Conservation (phyloP, 1,140 invertebrate species). For the Drosophila triauraria region DNA sequence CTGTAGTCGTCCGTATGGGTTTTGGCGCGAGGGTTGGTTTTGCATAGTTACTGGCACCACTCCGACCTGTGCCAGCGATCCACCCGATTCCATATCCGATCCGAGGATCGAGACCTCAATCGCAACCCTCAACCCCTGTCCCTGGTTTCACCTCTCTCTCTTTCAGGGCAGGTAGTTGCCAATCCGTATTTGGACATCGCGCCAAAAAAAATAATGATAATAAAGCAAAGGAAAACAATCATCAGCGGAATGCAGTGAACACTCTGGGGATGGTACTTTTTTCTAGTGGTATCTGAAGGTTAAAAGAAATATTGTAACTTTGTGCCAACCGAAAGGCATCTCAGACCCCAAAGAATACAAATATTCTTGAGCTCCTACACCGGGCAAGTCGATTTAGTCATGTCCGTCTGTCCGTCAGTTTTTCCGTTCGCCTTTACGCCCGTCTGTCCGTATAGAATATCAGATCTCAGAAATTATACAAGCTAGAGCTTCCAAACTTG, state of each 20-base stretch:
- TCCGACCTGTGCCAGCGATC: constrained; percentile 54
- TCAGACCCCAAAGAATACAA: too few species aligned
- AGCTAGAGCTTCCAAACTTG: too few species aligned
- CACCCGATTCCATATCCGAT: constrained; percentile 21
- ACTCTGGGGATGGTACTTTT: too few species aligned
- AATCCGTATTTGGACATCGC: constrained; percentile 41
- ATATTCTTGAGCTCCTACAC: too few species aligned
- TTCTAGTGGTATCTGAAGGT: not conserved
- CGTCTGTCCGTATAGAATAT: too few species aligned
- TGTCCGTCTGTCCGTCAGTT: too few species aligned
- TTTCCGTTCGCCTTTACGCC: too few species aligned
- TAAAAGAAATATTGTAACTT: too few species aligned
- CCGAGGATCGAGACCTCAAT: constrained; percentile 3
- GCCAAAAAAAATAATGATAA: constrained; percentile 35
- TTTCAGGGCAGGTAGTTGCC: constrained; percentile 44
- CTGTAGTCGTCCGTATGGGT: constrained; percentile 3
- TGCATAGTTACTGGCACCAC: constrained; percentile 38
- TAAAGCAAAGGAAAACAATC: constrained; percentile 17
- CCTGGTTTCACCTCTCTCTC: constrained; percentile 10
- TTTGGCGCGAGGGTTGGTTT: constrained; percentile 77
- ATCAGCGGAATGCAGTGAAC: constrained; percentile 9
- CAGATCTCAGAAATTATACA: too few species aligned
- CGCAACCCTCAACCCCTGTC: constrained; percentile 51
- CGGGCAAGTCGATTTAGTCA: too few species aligned
- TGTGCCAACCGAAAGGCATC: too few species aligned